Conservation (phyloP, 2,797 vertebrate genomes). For the Chelidonichthys spinosus region DNA sequence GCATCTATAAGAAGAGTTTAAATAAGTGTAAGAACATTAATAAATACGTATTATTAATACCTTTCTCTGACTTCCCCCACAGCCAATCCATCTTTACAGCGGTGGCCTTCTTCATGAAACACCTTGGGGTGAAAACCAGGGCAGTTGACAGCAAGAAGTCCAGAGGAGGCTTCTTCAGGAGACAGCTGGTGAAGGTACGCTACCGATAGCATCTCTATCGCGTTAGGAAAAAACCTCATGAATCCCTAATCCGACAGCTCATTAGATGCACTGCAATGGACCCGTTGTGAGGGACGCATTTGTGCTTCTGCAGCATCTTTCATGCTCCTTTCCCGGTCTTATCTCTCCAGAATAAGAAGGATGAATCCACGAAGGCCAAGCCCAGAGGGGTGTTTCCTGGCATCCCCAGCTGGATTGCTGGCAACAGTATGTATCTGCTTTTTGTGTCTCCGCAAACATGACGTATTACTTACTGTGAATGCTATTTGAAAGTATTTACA, state of each 20-base stretch:
- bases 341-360: slow-evolving; percentile 78
- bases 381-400: slow-evolving; percentile 78
- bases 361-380: slow-evolving; percentile 84
- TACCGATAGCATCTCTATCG: no score
- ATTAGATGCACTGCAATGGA: not conserved
- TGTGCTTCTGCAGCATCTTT: not conserved
- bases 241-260: not conserved
- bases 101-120: slow-evolving; percentile 90
- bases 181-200: slow-evolving; percentile 83
- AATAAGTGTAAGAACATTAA: not conserved
- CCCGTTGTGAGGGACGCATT: not conserved
- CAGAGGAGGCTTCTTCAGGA: slow-evolving; percentile 88
- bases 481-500: not conserved
- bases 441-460: not conserved
- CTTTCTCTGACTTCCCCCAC: slow-evolving; percentile 13
- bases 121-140: slow-evolving; percentile 91
- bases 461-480: not conserved
- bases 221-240: no score
- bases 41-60: not conserved
- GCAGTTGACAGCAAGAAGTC: slow-evolving; percentile 90
- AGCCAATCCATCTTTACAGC: slow-evolving; percentile 89
- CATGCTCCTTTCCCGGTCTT: slow-evolving; percentile 13
- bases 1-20: not conserved
- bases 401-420: slow-evolving; percentile 85
- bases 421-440: slow-evolving; percentile 80